phyloP scores from a whole-genome alignment of 2,113 vertebrate species.

The Mustelus asterias region DNA sequence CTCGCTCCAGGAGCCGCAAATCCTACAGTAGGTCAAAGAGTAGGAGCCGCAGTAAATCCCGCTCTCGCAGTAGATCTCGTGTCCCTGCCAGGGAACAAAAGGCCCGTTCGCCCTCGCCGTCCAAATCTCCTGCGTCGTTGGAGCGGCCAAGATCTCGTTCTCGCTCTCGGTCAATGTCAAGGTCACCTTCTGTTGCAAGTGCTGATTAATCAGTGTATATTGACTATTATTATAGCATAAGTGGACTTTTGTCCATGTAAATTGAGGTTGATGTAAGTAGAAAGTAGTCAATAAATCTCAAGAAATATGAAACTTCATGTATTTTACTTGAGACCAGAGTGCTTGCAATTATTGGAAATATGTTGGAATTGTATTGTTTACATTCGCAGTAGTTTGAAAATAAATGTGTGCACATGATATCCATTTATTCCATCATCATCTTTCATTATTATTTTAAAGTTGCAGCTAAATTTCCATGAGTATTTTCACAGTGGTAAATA shows the following conservation, averaged over 20 bases:
- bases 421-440: neutral
- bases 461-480: neutral
- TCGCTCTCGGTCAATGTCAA: slow-evolving; percentile 48
- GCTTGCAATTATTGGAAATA: neutral
- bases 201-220: neutral
- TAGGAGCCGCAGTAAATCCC: slow-evolving; percentile 67
- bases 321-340: neutral
- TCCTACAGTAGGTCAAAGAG: slow-evolving; percentile 77
- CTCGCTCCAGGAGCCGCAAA: slow-evolving; percentile 71
- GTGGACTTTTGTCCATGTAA: neutral
- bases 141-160: slow-evolving; percentile 73
- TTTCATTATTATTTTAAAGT: slow-evolving; percentile 14
- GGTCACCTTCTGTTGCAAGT: slow-evolving; percentile 33
- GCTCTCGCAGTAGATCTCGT: slow-evolving; percentile 72
- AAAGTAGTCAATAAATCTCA: neutral
- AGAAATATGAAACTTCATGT: slow-evolving; percentile 7
- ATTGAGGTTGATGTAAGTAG: slow-evolving; percentile 20
- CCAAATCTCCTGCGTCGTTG: slow-evolving; percentile 66
- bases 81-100: slow-evolving; percentile 72
- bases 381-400: slow-evolving; percentile 3
- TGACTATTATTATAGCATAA: neutral
- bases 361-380: slow-evolving; percentile 14
- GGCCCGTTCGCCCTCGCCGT: slow-evolving; percentile 64
- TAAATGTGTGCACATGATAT: neutral
- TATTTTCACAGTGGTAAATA: neutral